Evolutionary conservation across 1,140 invertebrate species (phyloP).

Genomic region (Spodoptera litura): DNA sequence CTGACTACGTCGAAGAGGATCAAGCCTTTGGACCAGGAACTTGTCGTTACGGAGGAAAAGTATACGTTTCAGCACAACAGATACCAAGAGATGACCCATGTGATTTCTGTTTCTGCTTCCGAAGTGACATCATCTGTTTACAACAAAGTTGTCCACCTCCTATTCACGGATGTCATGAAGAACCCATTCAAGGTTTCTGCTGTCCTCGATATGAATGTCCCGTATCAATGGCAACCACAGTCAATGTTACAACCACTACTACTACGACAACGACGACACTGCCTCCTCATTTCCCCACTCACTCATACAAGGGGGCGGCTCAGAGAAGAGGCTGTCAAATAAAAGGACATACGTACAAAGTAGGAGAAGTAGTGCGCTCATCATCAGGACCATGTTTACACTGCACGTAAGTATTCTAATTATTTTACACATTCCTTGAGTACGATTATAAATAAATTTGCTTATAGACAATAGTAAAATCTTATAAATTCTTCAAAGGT

Average conservation of each 20-base stretch:
- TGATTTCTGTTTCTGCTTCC: slow-evolving; percentile 98
- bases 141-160: slow-evolving; percentile 98
- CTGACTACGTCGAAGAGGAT: slow-evolving; percentile 91
- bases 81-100: slow-evolving; percentile 97
- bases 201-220: slow-evolving; percentile 97
- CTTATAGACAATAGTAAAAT: not conserved
- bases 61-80: slow-evolving; percentile 97
- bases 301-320: slow-evolving; percentile 91
- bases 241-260: slow-evolving; percentile 93
- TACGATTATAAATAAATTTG: not conserved
- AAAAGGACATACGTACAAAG: slow-evolving; percentile 92
- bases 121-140: slow-evolving; percentile 97
- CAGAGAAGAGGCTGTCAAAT: slow-evolving; percentile 93
- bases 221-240: slow-evolving; percentile 92
- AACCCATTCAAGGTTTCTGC: slow-evolving; percentile 96
- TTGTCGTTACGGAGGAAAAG: slow-evolving; percentile 95
- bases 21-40: slow-evolving; percentile 94
- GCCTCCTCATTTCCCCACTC: slow-evolving; percentile 92
- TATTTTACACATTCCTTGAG: not conserved
- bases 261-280: slow-evolving; percentile 95
- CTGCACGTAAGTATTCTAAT: slow-evolving; percentile 93
- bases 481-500: no score
- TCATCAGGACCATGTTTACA: slow-evolving; percentile 96
- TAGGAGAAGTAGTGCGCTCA: slow-evolving; percentile 93
- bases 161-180: slow-evolving; percentile 95